Evolutionary conservation across 2,113 vertebrate genomes (phyloP).

Genomic region (Anhinga rufa): DNA sequence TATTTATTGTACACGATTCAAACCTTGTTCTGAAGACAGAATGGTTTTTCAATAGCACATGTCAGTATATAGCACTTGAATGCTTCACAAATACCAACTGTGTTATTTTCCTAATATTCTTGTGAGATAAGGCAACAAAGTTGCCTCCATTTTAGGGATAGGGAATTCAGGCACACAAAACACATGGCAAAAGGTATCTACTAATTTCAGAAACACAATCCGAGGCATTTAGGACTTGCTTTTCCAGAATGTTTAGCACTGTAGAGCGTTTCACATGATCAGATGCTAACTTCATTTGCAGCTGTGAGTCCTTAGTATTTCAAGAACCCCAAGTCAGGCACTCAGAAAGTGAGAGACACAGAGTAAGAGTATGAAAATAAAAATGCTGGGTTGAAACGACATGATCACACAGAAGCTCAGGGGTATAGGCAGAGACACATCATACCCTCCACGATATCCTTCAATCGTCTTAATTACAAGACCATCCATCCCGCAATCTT

Average conservation of each 20-base stretch:
- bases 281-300: background rate
- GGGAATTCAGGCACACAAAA: background rate
- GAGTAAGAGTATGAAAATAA: background rate
- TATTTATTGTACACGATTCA: slow-evolving; percentile 15
- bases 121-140: background rate
- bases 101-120: slow-evolving; percentile 31
- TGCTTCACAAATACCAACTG: background rate
- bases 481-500: background rate
- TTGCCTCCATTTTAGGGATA: background rate
- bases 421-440: background rate
- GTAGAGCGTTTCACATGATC: background rate
- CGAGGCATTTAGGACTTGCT: background rate
- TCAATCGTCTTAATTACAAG: background rate
- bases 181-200: background rate
- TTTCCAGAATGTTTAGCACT: background rate
- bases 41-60: slow-evolving; percentile 26
- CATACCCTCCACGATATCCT: background rate
- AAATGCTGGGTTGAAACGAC: background rate
- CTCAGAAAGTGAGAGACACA: background rate
- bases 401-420: background rate
- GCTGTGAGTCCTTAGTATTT: background rate
- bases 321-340: background rate
- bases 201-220: background rate
- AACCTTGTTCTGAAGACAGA: slow-evolving; percentile 4
- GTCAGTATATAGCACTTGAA: background rate